Evolutionary conservation across 1,140 invertebrate species (phyloP), one percentile per base, ranked within the genome.

Genomic region (Mya arenaria): DNA sequence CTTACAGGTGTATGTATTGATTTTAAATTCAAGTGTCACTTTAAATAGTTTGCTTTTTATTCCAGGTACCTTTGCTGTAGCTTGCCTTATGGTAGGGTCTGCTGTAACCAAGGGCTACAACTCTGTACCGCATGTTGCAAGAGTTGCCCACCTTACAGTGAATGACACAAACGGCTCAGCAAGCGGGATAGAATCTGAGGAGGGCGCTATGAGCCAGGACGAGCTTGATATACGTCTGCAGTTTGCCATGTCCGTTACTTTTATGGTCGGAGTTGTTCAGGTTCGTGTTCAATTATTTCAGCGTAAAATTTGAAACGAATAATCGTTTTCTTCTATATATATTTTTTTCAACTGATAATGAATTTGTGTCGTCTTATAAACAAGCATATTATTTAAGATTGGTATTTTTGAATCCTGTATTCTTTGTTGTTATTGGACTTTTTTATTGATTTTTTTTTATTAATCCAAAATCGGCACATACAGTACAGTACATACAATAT

Each of bases 1-100:
- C n/a, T n/a, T n/a, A n/a, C n/a, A n/a, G n/a, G n/a, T n/a, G n/a
- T n/a, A n/a, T n/a, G n/a, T n/a, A n/a, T n/a, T n/a, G n/a, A n/a
- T n/a, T n/a, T n/a, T n/a, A n/a, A n/a, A n/a, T n/a, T n/a, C n/a
- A n/a, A n/a, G n/a, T n/a, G n/a, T n/a, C n/a, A n/a, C n/a, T n/a
- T n/a, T n/a, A n/a, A n/a, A n/a, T n/a, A n/a, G n/a, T n/a, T n/a
- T n/a, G n/a, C n/a, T n/a, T n/a, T n/a, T n/a, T 52, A 19, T 62
- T 28, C n/a, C 82, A 92, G 91, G 92, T 39, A 92, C 92, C 41
- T 93, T 93, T 90, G 93, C 93, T 77, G 92, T 93, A 10, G 84
- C 93, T 4, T 87, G 91, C 63, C 82, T 93, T 36, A 93, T 93
- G 92, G 89, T 93, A 13, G 92, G 92, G n/a, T 84, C 85, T 30